phyloP scores from a whole-genome alignment of 2,797 vertebrate genomes.

The Cacajao melanocephalus region DNA sequence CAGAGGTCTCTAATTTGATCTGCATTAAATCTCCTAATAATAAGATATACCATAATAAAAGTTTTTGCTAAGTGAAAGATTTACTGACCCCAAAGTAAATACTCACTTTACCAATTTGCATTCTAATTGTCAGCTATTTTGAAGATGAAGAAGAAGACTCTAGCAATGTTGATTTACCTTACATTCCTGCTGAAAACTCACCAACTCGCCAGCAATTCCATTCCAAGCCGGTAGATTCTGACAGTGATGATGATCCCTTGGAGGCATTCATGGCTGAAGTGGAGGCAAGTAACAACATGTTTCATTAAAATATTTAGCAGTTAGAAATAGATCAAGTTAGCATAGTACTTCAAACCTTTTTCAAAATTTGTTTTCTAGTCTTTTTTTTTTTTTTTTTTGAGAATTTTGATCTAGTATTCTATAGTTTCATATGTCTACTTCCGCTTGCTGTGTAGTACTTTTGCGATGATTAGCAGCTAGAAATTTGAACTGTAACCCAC shows the following conservation, averaged over 20 bases:
- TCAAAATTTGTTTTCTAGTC: not conserved
- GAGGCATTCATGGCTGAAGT: conserved; percentile 99
- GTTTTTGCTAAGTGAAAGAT: conserved; percentile 30
- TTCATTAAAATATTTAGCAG: not conserved
- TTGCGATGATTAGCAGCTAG: not conserved
- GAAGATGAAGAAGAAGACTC: conserved; percentile 99
- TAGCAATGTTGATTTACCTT: conserved; percentile 93
- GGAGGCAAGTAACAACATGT: conserved; percentile 88
- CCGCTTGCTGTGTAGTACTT: not conserved
- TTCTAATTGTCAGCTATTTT: conserved; percentile 91
- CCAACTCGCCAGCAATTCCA: conserved; percentile 96
- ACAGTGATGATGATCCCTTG: conserved; percentile 98
- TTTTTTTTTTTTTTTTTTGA: not conserved
- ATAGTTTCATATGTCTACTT: not conserved
- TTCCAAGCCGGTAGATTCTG: conserved; percentile 90
- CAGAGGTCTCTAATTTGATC: not conserved
- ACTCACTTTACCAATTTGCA: not conserved
- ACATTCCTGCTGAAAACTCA: conserved; percentile 99
- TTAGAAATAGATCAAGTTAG: not conserved
- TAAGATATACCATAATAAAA: not conserved
- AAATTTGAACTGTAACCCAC: not conserved
- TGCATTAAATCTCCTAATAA: not conserved
- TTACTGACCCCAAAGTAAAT: not conserved
- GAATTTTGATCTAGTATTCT: not conserved
- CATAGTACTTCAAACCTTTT: not conserved